Conservation (phyloP, 64 coral and sea anemone genomes). For the Cladopsammia gracilis region DNA sequence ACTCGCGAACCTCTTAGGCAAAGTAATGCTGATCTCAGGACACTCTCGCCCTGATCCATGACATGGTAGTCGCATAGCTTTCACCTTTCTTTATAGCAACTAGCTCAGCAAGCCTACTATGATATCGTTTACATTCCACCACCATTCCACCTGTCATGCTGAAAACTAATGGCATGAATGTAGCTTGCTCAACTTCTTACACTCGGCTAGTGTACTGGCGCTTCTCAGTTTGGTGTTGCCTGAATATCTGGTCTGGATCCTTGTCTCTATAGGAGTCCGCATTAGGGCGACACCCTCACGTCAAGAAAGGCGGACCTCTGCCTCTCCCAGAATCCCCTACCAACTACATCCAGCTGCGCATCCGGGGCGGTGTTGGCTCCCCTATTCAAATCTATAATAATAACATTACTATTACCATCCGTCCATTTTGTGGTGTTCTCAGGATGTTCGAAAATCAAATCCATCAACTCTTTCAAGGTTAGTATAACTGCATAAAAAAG, state of each 20-base stretch:
- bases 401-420: too few relatives aligned
- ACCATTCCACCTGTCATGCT: background rate
- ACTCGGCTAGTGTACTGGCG: background rate
- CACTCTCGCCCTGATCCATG: background rate
- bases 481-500: too few relatives aligned
- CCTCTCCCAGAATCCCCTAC: background rate
- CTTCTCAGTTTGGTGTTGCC: constrained; percentile 16
- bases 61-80: too few relatives aligned
- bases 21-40: background rate
- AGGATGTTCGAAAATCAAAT: too few relatives aligned
- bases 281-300: background rate
- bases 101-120: background rate
- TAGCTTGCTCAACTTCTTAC: background rate
- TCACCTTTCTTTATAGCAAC: background rate
- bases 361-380: background rate
- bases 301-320: too few relatives aligned
- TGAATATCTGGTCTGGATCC: constrained; percentile 5
- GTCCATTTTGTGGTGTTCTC: too few relatives aligned
- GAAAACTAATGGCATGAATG: constrained; percentile 15
- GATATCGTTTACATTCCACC: background rate
- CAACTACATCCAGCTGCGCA: background rate
- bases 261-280: too few relatives aligned
- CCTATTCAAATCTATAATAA: background rate
- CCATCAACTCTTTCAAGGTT: too few relatives aligned
- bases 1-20: background rate